These are phyloP conservation scores for Protobothrops flavoviridis DNA, from an alignment of 2,113 vertebrate species.

Conservation along the genomic window DNA sequence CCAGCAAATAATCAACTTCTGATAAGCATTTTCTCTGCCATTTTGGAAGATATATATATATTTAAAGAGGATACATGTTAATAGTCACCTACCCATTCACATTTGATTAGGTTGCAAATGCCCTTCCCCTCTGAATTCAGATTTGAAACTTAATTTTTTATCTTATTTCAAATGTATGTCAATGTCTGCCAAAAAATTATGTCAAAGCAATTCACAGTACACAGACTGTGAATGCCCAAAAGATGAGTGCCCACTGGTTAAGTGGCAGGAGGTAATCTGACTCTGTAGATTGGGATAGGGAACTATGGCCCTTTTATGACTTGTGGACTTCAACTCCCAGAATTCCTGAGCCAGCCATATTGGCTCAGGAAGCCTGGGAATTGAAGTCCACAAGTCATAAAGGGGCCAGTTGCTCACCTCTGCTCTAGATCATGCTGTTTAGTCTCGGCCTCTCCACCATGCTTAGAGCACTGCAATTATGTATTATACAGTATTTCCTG, in stretches of 20 bases:
- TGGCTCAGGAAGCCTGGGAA: too few species aligned
- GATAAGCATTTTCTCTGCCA: background rate
- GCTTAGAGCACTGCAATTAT: too few species aligned
- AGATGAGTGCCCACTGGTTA: background rate
- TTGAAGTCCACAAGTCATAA: too few species aligned
- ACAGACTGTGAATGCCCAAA: background rate
- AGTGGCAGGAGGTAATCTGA: background rate
- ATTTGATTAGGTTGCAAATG: too few species aligned
- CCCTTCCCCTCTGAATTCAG: background rate
- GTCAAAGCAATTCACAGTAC: background rate
- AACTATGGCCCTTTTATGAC: background rate
- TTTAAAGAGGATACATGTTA: background rate
- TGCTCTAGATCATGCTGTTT: too few species aligned
- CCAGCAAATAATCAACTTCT: background rate
- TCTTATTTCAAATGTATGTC: background rate
- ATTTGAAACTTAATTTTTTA: background rate
- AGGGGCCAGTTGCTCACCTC: too few species aligned
- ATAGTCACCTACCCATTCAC: background rate
- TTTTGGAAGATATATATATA: background rate
- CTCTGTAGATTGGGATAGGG: background rate
- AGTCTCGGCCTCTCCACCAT: too few species aligned
- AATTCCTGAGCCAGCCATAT: too few species aligned
- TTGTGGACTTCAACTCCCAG: background rate
- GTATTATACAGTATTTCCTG: too few species aligned
- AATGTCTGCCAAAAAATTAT: background rate